Base-by-base conservation (phyloP, 2,888 invertebrate genomes). In the Yponomeuta plumbellus region DNA sequence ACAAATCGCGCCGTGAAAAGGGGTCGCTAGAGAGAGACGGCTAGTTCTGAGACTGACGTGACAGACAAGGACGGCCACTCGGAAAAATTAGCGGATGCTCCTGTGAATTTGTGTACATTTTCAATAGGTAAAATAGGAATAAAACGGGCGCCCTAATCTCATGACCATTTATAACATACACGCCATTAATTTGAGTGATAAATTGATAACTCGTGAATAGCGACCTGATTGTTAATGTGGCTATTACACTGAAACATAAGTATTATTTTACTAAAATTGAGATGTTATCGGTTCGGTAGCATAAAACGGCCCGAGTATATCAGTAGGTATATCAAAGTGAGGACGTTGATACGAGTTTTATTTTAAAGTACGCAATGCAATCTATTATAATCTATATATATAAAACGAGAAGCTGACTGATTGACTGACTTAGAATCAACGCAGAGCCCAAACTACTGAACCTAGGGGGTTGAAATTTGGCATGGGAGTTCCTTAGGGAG, bases 171-270 rank as follows among this genome's bases (percentile, higher is more conserved):
- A 90, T 90, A 91, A 88, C 88, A 90, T 83, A 89, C 90, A 90
- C 88, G 84, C 88, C 90, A 91, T 91, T 91, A 91, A 90, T 89
- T 91, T 87, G 87, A 86, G 85, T 84, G 88, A 90, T 91, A 90
- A 68, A 66, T 68, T 68, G 64, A 66, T 64, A 65, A 89, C 88
- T 88, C 81, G 80, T 80, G 83, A 80, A 80, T 80, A 76, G 84
- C 84, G 81, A 77, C 76, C 80, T 81, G 81, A 89, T 89, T 88
- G 88, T 52, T 52, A 17, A 34, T 34, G 34, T 34, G 34, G 34
- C 17, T 52, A 88, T 74, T 75, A 13, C 44, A 13, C 44, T 52
- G 44, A 52, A 52, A 52, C 8, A 10, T 34, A 34, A 5, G 34
- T 8, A 34, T 34, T 34, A 34, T 34, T 34, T 34, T 10, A 8